These are phyloP conservation scores for Tetheella fluctuosa DNA, from an alignment of 2,888 invertebrate species.

Conservation along the genomic window DNA sequence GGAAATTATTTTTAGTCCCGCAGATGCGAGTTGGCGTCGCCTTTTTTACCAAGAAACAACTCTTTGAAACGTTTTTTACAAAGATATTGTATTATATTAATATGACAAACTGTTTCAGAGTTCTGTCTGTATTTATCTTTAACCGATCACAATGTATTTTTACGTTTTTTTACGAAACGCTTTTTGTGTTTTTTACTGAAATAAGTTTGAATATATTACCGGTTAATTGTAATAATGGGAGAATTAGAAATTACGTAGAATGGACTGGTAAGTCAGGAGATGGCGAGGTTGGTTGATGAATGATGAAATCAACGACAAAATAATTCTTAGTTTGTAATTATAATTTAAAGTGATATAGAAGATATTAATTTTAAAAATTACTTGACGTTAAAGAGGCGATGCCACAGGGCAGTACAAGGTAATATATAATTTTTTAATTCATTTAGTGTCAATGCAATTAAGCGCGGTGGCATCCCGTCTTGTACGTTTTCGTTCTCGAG, in stretches of 20 bases:
- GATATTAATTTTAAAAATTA: no score
- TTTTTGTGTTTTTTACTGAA: background rate
- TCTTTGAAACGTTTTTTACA: conserved; percentile 46
- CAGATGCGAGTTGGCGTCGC: conserved; percentile 59
- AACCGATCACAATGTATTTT: conserved; percentile 37
- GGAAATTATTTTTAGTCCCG: conserved; percentile 82
- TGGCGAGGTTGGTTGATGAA: background rate
- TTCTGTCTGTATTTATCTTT: conserved; percentile 26
- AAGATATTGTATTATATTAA: conserved; percentile 40
- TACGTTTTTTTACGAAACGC: conserved; percentile 32
- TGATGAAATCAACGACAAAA: background rate
- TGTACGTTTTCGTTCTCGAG: background rate
- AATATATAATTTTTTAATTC: conserved; percentile 8
- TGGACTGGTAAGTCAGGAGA: background rate
- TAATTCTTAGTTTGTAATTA: no score
- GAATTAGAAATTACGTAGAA: background rate
- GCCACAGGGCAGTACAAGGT: conserved; percentile 2
- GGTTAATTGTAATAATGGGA: background rate
- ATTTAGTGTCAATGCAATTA: conserved; percentile 9
- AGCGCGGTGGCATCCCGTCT: background rate
- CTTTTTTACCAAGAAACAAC: conserved; percentile 71
- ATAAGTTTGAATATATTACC: no score
- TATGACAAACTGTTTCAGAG: conserved; percentile 33
- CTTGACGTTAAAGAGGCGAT: background rate
- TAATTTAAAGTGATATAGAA: no score